phyloP scores from a whole-genome alignment of 2,888 invertebrate species.

The Caenorhabditis doughertyi region DNA sequence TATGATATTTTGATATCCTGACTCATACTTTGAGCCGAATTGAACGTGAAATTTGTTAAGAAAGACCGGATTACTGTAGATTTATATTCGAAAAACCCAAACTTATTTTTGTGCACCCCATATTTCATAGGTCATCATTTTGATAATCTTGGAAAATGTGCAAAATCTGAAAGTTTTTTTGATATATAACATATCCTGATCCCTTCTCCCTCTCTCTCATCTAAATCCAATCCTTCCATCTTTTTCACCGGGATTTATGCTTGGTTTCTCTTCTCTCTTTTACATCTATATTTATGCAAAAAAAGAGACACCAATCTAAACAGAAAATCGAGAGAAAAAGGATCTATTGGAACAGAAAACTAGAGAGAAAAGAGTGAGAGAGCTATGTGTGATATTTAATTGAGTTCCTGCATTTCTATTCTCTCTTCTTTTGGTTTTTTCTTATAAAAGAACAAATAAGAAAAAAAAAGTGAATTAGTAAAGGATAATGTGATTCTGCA shows the following conservation, averaged over 20 bases:
- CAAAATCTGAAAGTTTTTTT: too few relatives aligned
- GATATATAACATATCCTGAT: too few relatives aligned
- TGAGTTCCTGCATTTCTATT: slow-evolving; percentile 18
- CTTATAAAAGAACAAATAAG: neutral
- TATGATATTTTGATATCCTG: too few relatives aligned
- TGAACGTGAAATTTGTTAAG: too few relatives aligned
- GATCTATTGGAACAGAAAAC: slow-evolving; percentile 21
- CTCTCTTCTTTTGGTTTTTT: neutral
- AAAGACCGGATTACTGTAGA: too few relatives aligned
- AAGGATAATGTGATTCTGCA: slow-evolving; percentile 1
- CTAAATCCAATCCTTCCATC: neutral
- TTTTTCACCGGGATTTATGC: neutral
- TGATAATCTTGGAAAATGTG: too few relatives aligned
- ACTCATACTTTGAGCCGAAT: too few relatives aligned
- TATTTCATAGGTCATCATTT: too few relatives aligned
- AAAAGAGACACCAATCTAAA: slow-evolving; percentile 2
- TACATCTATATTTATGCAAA: neutral
- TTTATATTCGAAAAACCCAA: too few relatives aligned
- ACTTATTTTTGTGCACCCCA: too few relatives aligned
- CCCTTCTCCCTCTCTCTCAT: neutral
- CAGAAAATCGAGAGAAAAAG: neutral
- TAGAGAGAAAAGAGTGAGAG: neutral
- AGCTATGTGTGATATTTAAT: slow-evolving; percentile 32
- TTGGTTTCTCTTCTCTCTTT: neutral
- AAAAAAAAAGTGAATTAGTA: neutral